Conservation (phyloP, 2,888 invertebrate genomes). For the Agriopis leucophaearia region DNA sequence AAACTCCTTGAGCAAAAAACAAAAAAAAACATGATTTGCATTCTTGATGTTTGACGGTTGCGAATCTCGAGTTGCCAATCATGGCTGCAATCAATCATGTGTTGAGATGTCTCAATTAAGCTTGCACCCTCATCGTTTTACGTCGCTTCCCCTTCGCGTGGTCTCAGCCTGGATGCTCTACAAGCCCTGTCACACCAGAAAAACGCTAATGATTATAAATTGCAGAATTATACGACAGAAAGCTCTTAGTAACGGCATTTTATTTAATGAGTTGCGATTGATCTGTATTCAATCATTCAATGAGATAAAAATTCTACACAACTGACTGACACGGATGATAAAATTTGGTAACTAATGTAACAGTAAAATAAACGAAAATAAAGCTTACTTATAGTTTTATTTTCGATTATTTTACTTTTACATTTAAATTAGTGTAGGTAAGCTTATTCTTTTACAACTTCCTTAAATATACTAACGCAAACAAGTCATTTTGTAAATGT, state of each 20-base stretch:
- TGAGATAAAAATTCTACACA: constrained; percentile 5
- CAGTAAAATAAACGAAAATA: too few species aligned
- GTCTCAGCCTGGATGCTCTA: constrained; percentile 48
- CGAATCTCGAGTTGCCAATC: constrained; percentile 74
- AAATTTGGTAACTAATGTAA: constrained; percentile 1
- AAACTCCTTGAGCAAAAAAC: constrained; percentile 58
- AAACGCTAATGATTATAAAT: constrained; percentile 82
- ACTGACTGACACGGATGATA: constrained; percentile 4
- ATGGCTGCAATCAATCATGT: constrained; percentile 79
- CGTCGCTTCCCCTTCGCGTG: constrained; percentile 40
- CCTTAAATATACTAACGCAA: too few species aligned
- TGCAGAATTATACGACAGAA: constrained; percentile 76
- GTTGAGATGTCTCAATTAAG: constrained; percentile 81
- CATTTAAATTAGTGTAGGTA: neutral
- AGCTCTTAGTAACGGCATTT: constrained; percentile 64
- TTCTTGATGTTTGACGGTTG: constrained; percentile 61
- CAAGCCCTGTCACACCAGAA: constrained; percentile 64
- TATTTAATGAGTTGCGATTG: constrained; percentile 57
- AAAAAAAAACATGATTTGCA: constrained; percentile 65
- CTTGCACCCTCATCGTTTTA: constrained; percentile 67
- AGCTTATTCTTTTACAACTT: too few species aligned
- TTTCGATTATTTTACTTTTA: neutral
- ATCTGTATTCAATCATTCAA: constrained; percentile 47
- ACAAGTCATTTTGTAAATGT: too few species aligned
- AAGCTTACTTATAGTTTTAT: neutral